Evolutionary conservation across 2,797 vertebrate species (phyloP).

Genomic region (Margarornis squamiger): DNA sequence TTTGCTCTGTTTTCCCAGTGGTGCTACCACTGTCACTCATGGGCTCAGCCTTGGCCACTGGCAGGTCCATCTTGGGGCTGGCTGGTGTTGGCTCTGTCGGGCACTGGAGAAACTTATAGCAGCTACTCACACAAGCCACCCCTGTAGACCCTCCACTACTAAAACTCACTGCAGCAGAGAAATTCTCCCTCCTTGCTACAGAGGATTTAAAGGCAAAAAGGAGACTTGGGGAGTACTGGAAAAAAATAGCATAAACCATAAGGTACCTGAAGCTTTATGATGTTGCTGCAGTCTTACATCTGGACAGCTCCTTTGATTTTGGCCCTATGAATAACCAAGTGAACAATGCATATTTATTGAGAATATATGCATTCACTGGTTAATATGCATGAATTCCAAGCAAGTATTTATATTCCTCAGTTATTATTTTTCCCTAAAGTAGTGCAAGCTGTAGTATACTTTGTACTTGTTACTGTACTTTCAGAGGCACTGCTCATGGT

Average conservation of each 20-base stretch:
- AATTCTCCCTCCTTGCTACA: neutral
- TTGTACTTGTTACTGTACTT: neutral
- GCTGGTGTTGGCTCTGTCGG: neutral
- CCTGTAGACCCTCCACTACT: neutral
- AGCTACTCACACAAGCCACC: neutral
- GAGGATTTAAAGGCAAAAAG: neutral
- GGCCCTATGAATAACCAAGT: neutral
- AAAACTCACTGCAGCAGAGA: neutral
- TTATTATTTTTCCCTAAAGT: neutral
- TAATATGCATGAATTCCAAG: neutral
- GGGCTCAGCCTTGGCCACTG: neutral
- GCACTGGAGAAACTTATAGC: neutral
- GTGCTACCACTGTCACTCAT: neutral
- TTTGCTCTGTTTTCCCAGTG: neutral
- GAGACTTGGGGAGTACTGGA: neutral
- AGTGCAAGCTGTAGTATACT: neutral
- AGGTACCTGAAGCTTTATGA: neutral
- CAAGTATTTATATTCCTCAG: neutral
- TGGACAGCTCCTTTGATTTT: neutral
- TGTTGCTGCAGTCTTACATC: neutral
- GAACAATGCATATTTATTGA: neutral
- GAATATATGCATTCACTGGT: neutral
- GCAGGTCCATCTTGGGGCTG: neutral
- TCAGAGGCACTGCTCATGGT: neutral
- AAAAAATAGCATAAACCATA: neutral